Base-by-base conservation (phyloP, 1,140 invertebrate species). In the Drosophila hydei region DNA sequence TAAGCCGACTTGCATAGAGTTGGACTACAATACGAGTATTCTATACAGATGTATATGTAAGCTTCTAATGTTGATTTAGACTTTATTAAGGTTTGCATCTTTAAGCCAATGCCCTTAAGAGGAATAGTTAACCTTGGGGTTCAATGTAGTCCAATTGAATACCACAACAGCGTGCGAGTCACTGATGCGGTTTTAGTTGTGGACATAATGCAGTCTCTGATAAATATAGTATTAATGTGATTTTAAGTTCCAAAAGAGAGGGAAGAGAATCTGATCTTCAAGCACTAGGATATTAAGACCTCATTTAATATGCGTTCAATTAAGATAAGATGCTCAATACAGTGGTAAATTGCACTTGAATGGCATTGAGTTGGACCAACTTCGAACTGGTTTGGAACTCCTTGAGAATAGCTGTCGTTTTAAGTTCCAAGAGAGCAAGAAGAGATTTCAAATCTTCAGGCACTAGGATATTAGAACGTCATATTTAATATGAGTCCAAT, bases 61-160 rank as follows among this genome's bases (percentile, higher is more conserved):
- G 8, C 12, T 21, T 38, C 2, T 14, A 25, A 30, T 55, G 52
- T 59, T 40, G 51, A 54, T 62, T 61, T 69, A 30, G 14, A 64
- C 80, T 79, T 85, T 84, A 85, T 85, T 79, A 84, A 85, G 80
- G 70, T 72, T 25, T 16, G 54, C 75, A 84, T 69, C 33, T 79
- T 79, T 56, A 4, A 83, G 72, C 7, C 79, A 52, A 79, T 84
- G 79, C 50, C 75, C 79, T 84, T 83, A 79, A 84, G 76, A 79
- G 76, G 76, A 83, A 83, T 77, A 77, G 60, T 36, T 54, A 67
- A 72, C 30, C 75, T 72, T 77, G 75, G 75, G 68, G 0, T 68
- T 77, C 36, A 2, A 2, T 77, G 21, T 77, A 33, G 75, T 77
- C 75, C 75, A 77, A 47, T 40, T 77, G 75, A 77, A 77, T 77